These are phyloP conservation scores for Benthosema pterotum DNA, from an alignment of 2,797 vertebrate genomes.

Conservation along the genomic window DNA sequence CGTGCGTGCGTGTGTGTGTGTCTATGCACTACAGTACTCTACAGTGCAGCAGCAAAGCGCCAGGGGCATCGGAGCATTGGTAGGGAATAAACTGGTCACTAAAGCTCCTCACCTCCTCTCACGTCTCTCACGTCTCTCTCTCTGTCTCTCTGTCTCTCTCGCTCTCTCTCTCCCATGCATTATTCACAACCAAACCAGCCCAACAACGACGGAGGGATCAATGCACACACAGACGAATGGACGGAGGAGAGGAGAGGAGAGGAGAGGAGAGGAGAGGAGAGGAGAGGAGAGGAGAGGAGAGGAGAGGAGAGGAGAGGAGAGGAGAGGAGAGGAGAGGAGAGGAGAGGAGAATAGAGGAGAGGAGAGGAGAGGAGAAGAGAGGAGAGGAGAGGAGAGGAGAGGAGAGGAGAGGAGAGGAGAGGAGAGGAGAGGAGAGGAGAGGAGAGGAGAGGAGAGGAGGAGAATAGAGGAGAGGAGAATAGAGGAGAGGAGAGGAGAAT, in stretches of 20 bases:
- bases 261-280: slow-evolving; percentile 39
- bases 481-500: slow-evolving; percentile 39
- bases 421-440: slow-evolving; percentile 38
- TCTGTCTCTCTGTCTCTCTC: slow-evolving; percentile 17
- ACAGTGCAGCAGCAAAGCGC: slow-evolving; percentile 33
- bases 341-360: too few relatives aligned
- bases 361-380: slow-evolving; percentile 40
- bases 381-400: slow-evolving; percentile 38
- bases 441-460: slow-evolving; percentile 39
- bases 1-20: slow-evolving; percentile 11
- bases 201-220: slow-evolving; percentile 57
- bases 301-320: slow-evolving; percentile 38
- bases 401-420: slow-evolving; percentile 38
- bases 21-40: slow-evolving; percentile 14
- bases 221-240: slow-evolving; percentile 20
- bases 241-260: slow-evolving; percentile 26
- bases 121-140: slow-evolving; percentile 17
- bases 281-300: slow-evolving; percentile 38
- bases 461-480: too few relatives aligned
- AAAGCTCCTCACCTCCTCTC: slow-evolving; percentile 37
- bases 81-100: slow-evolving; percentile 46
- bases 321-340: slow-evolving; percentile 38
- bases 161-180: slow-evolving; percentile 46
- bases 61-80: slow-evolving; percentile 36
- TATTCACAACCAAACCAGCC: slow-evolving; percentile 59